A percentile compares a stretch with the other conserved stretches of the same genome.
These are phyloP conservation scores for Sciurus carolinensis DNA, from an alignment of 2,797 vertebrate species.

Conservation along the genomic window DNA sequence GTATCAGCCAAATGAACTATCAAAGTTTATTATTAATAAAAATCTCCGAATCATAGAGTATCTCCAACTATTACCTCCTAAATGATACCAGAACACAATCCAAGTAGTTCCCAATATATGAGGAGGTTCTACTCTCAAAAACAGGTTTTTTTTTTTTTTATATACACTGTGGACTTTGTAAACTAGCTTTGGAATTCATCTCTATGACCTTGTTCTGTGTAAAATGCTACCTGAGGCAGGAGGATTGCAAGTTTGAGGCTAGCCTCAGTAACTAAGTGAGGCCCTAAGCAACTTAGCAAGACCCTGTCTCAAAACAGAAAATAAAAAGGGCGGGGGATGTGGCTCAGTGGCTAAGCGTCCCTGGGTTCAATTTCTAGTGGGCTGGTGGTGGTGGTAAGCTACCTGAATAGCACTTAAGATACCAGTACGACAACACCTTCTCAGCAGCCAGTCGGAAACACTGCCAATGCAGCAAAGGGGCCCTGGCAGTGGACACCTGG, in stretches of 20 bases:
- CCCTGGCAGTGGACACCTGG: accelerated
- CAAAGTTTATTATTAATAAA: not conserved
- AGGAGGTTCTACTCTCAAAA: not conserved
- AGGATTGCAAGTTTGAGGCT: too few relatives aligned
- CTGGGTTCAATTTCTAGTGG: too few relatives aligned
- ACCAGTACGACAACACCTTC: not conserved
- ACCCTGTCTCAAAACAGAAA: too few relatives aligned
- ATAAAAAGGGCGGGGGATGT: too few relatives aligned
- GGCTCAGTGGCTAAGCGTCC: too few relatives aligned
- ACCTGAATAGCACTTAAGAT: not conserved
- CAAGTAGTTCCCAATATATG: not conserved
- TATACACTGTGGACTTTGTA: not conserved
- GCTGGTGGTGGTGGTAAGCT: too few relatives aligned
- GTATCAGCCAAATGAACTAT: not conserved
- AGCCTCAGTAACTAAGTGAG: too few relatives aligned
- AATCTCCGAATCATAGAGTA: not conserved
- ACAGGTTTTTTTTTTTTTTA: not conserved
- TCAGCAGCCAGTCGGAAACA: not conserved
- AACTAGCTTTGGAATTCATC: not conserved
- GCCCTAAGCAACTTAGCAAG: too few relatives aligned
- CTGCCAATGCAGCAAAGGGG: not conserved
- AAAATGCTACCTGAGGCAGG: not conserved
- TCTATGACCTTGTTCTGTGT: not conserved
- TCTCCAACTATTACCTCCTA: not conserved
- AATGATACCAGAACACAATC: not conserved